Conservation (phyloP, 2,797 vertebrate genomes). For the Sebastes matsubarae region DNA sequence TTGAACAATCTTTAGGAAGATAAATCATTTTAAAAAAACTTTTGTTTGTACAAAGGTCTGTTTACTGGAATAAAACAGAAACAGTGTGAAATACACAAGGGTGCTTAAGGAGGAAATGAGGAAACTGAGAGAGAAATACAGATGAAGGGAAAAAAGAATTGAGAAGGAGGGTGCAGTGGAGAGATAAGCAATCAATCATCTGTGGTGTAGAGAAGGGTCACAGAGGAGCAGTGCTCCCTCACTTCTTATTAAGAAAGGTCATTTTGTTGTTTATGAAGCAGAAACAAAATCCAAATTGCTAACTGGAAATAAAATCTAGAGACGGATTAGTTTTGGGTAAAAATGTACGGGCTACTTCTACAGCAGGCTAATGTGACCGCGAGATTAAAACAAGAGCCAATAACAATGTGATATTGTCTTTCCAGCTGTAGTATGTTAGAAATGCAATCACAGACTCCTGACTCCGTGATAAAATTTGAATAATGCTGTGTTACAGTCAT, state of each 20-base stretch:
- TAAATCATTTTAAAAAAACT: slow-evolving; percentile 22
- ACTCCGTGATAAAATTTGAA: background rate
- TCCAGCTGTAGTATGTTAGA: background rate
- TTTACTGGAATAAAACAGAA: slow-evolving; percentile 6
- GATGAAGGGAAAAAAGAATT: slow-evolving; percentile 23
- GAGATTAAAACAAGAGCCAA: background rate
- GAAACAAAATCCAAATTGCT: slow-evolving; percentile 19
- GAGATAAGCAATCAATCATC: slow-evolving; percentile 67
- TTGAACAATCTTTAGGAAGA: background rate
- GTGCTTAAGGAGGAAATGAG: slow-evolving; percentile 25
- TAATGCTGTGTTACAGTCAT: background rate
- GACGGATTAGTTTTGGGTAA: background rate
- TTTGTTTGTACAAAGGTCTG: slow-evolving; percentile 7
- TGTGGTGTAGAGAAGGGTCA: slow-evolving; percentile 41
- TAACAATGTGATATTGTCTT: background rate
- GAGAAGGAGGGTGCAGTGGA: slow-evolving; percentile 11
- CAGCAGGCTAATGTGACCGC: background rate
- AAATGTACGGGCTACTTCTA: background rate
- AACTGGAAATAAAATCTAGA: slow-evolving; percentile 7
- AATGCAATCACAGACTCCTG: background rate
- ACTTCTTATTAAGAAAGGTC: slow-evolving; percentile 54
- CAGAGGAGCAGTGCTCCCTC: slow-evolving; percentile 27
- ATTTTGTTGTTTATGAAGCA: slow-evolving; percentile 52
- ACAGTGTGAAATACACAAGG: slow-evolving; percentile 27
- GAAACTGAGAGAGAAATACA: slow-evolving; percentile 32